phyloP scores from a whole-genome alignment of 2,797 vertebrate genomes.

The Acropternis orthonyx region DNA sequence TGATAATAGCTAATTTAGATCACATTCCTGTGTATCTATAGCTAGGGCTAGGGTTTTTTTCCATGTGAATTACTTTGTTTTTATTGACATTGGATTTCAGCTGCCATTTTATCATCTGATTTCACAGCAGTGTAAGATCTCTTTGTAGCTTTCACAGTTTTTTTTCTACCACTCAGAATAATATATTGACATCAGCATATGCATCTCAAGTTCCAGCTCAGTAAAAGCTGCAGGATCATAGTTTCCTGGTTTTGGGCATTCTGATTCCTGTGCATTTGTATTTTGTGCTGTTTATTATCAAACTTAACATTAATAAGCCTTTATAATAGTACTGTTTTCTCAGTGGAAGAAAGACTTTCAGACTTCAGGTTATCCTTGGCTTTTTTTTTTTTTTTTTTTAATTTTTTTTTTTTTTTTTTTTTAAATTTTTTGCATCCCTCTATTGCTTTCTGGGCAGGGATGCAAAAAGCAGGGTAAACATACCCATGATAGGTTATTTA shows the following conservation, averaged over 20 bases:
- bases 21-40: background rate
- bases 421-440: too few species aligned
- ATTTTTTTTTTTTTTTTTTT: too few species aligned
- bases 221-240: background rate
- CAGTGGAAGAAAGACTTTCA: background rate
- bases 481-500: background rate
- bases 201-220: background rate
- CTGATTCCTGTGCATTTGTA: background rate
- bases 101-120: background rate
- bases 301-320: background rate
- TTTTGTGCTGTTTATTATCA: background rate
- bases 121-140: background rate
- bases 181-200: background rate
- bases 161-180: background rate
- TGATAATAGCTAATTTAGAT: background rate
- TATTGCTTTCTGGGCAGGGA: background rate
- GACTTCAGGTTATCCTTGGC: background rate
- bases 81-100: conserved; percentile 10
- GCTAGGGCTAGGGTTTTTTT: background rate
- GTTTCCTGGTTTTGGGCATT: background rate
- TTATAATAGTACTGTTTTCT: background rate
- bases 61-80: background rate
- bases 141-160: background rate
- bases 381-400: background rate
- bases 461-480: background rate